phyloP scores from a whole-genome alignment of 2,797 vertebrate species.

The Danio kyathit region DNA sequence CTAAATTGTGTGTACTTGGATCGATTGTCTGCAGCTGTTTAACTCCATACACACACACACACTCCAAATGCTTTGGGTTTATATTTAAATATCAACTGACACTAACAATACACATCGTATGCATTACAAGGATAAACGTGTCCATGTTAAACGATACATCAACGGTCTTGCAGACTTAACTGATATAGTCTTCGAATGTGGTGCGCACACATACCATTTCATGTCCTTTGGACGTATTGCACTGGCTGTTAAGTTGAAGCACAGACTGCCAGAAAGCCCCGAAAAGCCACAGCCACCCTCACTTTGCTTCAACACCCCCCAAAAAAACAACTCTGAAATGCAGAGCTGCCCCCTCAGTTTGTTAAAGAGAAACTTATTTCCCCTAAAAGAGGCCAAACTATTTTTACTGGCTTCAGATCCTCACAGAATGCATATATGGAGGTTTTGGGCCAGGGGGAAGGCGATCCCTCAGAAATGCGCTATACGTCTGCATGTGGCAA shows the following conservation, averaged over 20 bases:
- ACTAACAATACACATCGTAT: slow-evolving; percentile 18
- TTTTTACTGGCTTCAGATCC: slow-evolving; percentile 38
- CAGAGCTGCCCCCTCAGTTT: slow-evolving; percentile 14
- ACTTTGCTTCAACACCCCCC: slow-evolving; percentile 30
- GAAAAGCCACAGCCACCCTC: slow-evolving; percentile 32
- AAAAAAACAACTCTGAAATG: slow-evolving; percentile 31
- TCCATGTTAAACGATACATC: slow-evolving; percentile 30
- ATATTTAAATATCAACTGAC: slow-evolving; percentile 30
- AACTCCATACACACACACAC: slow-evolving; percentile 27
- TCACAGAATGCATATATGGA: slow-evolving; percentile 44
- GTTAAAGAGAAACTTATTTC: slow-evolving; percentile 32
- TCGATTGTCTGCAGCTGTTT: slow-evolving; percentile 33
- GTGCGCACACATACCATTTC: not conserved
- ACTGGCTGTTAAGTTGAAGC: slow-evolving; percentile 20
- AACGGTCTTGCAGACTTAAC: not conserved
- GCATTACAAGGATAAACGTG: slow-evolving; percentile 23
- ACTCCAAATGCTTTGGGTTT: not conserved
- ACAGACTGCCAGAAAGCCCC: slow-evolving; percentile 25
- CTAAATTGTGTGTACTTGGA: slow-evolving; percentile 25
- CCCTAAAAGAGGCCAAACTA: slow-evolving; percentile 34
- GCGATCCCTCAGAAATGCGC: slow-evolving; percentile 28
- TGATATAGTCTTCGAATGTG: slow-evolving; percentile 9
- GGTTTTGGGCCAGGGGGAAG: slow-evolving; percentile 31
- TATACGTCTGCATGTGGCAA: slow-evolving; percentile 42
- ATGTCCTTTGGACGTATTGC: slow-evolving; percentile 18